A percentile compares a stretch with the other conserved stretches of the same genome.
Evolutionary conservation across 2,888 invertebrate species (phyloP).

Genomic region (Chironomus tentans): DNA sequence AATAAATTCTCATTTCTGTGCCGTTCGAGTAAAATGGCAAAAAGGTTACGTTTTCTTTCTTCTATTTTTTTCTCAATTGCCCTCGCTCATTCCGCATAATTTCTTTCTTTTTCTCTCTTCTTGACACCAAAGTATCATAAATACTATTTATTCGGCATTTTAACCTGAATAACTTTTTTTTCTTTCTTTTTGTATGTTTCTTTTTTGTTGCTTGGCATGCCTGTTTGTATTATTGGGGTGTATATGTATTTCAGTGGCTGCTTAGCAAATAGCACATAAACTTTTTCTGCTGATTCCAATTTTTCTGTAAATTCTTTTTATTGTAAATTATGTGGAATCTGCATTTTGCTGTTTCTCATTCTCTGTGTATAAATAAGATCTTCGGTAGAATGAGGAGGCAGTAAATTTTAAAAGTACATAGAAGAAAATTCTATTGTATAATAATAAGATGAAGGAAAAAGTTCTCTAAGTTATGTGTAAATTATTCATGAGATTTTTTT

Average conservation of each 20-base stretch:
- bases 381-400: no score
- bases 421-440: neutral
- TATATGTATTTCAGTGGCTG: neutral
- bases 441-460: neutral
- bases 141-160: constrained; percentile 24
- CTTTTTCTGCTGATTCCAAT: constrained; percentile 8
- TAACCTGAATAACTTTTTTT: constrained; percentile 14
- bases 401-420: no score
- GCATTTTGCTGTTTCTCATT: neutral
- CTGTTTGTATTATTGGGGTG: neutral
- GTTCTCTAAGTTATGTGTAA: constrained; percentile 17
- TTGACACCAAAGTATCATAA: constrained; percentile 23
- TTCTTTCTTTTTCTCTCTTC: neutral
- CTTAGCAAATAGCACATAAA: no score
- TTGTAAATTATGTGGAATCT: constrained; percentile 21
- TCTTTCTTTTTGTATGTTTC: neutral
- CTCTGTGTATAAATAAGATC: no score
- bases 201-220: neutral
- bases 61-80: neutral
- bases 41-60: constrained; percentile 5
- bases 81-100: neutral
- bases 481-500: constrained; percentile 16
- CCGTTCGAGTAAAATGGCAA: constrained; percentile 13
- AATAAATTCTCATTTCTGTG: no score
- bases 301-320: neutral